A percentile compares a stretch with the other conserved stretches of the same genome.
These are phyloP conservation scores for Poeciliopsis paucimaculata DNA, from an alignment of 2,797 vertebrate species.

Conservation along the genomic window DNA sequence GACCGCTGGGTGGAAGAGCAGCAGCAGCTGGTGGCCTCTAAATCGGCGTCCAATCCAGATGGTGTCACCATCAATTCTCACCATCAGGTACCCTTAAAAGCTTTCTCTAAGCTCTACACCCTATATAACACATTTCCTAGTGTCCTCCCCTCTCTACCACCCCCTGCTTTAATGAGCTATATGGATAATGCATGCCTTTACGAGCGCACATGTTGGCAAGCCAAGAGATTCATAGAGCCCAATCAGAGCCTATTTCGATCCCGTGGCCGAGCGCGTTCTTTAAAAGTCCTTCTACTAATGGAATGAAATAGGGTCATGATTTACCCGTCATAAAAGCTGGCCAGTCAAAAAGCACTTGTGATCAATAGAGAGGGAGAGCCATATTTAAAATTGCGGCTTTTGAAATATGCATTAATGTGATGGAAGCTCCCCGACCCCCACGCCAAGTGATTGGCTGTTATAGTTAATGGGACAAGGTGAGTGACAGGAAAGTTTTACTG, in stretches of 20 bases:
- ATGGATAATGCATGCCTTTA: slow-evolving; percentile 59
- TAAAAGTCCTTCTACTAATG: slow-evolving; percentile 77
- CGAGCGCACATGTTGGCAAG: slow-evolving; percentile 58
- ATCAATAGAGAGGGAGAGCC: slow-evolving; percentile 71
- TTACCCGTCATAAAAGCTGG: slow-evolving; percentile 74
- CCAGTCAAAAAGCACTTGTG: slow-evolving; percentile 73
- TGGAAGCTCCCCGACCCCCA: slow-evolving; percentile 33
- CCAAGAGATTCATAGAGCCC: slow-evolving; percentile 62
- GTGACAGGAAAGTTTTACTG: slow-evolving; percentile 4
- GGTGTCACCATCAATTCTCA: slow-evolving; percentile 86
- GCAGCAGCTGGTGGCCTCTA: slow-evolving; percentile 86
- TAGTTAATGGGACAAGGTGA: slow-evolving; percentile 29
- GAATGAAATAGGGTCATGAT: slow-evolving; percentile 76
- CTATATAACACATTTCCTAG: slow-evolving; percentile 29
- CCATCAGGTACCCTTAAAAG: slow-evolving; percentile 77
- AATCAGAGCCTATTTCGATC: slow-evolving; percentile 69
- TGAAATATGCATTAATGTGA: slow-evolving; percentile 77
- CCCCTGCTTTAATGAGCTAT: slow-evolving; percentile 60
- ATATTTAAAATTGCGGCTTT: slow-evolving; percentile 71
- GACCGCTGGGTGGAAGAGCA: slow-evolving; percentile 89
- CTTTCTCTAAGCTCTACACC: slow-evolving; percentile 53
- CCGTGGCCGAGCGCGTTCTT: slow-evolving; percentile 51
- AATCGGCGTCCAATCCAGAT: slow-evolving; percentile 79
- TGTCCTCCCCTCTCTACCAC: background rate
- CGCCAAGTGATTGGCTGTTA: slow-evolving; percentile 34